These are phyloP conservation scores for Euproctis similis DNA, from an alignment of 2,888 invertebrate genomes.

Conservation along the genomic window DNA sequence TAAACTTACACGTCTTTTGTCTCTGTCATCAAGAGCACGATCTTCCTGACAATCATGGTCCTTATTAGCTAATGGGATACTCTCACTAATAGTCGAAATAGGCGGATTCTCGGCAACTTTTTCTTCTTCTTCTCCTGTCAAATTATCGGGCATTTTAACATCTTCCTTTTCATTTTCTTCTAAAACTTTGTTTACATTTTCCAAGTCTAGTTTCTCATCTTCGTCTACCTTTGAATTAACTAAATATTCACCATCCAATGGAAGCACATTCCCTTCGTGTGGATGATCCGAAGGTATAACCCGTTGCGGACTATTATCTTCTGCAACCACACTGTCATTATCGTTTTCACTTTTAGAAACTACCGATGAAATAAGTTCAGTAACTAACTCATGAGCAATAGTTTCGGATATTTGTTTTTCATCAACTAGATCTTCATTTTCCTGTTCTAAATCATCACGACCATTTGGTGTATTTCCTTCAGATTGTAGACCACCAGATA, in stretches of 20 bases:
- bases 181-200: conserved; percentile 29
- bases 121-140: conserved; percentile 41
- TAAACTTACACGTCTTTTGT: conserved; percentile 77
- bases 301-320: conserved; percentile 42
- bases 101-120: conserved; percentile 78
- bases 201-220: conserved; percentile 29
- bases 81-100: conserved; percentile 84
- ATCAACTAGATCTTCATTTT: conserved; percentile 55
- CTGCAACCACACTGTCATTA: conserved; percentile 14
- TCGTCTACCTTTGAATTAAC: conserved; percentile 48
- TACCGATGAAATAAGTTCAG: conserved; percentile 48
- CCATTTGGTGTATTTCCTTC: conserved; percentile 69
- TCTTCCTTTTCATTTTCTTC: conserved; percentile 50
- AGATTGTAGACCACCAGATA: conserved; percentile 61
- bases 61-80: conserved; percentile 73
- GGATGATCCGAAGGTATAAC: conserved; percentile 51
- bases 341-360: conserved; percentile 37
- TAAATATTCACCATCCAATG: conserved; percentile 62
- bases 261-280: conserved; percentile 62
- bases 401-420: conserved; percentile 49
- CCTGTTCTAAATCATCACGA: conserved; percentile 61
- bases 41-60: conserved; percentile 54
- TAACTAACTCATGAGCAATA: conserved; percentile 52
- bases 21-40: conserved; percentile 57
- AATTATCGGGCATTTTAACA: too few species aligned